Conservation (phyloP, 2,113 vertebrate species). For the Xiphorhynchus elegans region DNA sequence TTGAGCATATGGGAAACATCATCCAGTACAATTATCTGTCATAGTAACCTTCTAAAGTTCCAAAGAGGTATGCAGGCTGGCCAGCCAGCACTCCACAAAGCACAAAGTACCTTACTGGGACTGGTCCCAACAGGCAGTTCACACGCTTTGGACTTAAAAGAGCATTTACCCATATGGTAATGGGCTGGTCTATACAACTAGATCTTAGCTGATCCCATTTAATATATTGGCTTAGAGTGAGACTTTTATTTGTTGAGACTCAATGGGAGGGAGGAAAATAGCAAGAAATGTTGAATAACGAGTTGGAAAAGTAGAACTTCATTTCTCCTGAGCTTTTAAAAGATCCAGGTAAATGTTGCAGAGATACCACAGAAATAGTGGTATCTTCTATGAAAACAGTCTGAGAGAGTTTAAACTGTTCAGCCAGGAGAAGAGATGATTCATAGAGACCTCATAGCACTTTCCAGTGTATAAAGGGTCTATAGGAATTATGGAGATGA, state of each 20-base stretch:
- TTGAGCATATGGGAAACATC: background rate
- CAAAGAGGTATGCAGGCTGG: background rate
- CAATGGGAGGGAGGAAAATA: background rate
- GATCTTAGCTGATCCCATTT: background rate
- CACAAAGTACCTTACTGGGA: accelerated
- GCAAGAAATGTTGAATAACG: background rate
- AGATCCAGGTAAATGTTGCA: background rate
- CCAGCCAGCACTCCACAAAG: background rate
- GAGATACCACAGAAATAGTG: background rate
- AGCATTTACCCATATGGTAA: too few species aligned
- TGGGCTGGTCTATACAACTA: background rate
- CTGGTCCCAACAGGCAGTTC: background rate
- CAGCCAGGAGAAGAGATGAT: background rate
- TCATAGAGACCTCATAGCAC: background rate
- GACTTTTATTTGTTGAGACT: background rate
- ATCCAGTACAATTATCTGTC: background rate
- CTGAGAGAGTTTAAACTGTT: background rate
- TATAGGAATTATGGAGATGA: background rate
- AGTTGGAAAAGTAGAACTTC: background rate
- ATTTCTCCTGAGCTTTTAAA: background rate
- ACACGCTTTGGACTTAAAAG: background rate
- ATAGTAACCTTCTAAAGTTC: background rate
- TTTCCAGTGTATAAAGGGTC: background rate
- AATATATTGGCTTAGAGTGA: background rate
- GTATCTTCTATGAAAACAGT: background rate